phyloP scores from a whole-genome alignment of 2,888 invertebrate genomes.

The Hanleya hanleyi region DNA sequence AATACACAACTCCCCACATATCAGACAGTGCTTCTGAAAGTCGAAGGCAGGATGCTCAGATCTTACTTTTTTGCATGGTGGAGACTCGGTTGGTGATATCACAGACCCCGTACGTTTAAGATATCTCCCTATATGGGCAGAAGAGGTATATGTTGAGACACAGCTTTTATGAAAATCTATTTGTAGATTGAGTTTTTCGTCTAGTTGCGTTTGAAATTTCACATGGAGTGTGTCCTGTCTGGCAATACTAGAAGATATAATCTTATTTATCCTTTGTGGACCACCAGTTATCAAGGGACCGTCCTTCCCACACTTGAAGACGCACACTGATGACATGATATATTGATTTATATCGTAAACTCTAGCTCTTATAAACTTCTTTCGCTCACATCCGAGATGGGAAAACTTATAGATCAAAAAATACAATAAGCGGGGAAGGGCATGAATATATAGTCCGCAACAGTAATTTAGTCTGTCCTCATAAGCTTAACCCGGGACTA shows the following conservation, averaged over 20 bases:
- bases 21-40: neutral
- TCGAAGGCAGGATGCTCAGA: neutral
- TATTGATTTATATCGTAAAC: too few relatives aligned
- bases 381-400: too few relatives aligned
- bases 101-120: neutral
- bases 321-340: neutral
- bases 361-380: too few relatives aligned
- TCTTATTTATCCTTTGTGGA: neutral
- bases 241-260: neutral
- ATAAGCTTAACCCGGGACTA: too few relatives aligned
- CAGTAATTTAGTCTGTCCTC: too few relatives aligned
- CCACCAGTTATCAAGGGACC: neutral
- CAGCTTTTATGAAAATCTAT: neutral
- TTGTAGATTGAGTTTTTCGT: neutral
- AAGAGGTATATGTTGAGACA: neutral
- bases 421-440: too few relatives aligned
- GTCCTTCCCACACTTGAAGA: neutral
- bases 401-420: too few relatives aligned
- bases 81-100: neutral
- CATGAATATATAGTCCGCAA: too few relatives aligned
- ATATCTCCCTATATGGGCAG: neutral
- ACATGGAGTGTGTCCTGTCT: neutral
- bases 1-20: neutral
- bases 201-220: neutral
- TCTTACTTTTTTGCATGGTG: neutral